Evolutionary conservation across 2,797 vertebrate genomes (phyloP).

Genomic region (Crenuchus spilurus): DNA sequence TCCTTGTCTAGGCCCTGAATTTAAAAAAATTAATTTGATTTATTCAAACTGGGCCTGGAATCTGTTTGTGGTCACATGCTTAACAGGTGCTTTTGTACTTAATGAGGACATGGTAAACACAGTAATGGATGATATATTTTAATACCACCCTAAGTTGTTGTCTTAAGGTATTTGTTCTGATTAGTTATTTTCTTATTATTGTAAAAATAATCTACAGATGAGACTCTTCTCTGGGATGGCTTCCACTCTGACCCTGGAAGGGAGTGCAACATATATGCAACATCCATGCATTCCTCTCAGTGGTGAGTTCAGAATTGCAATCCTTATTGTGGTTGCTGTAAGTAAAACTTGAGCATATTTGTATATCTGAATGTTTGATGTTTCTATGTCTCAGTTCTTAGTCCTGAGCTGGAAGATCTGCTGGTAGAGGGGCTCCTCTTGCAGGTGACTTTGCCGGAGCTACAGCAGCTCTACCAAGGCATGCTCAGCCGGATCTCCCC

Average conservation of each 20-base stretch:
- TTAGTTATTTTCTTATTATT: background rate
- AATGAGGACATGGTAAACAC: background rate
- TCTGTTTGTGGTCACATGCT: too few relatives aligned
- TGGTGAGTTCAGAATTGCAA: conserved; percentile 71
- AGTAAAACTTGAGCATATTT: background rate
- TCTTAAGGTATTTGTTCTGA: background rate
- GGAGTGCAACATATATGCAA: conserved; percentile 74
- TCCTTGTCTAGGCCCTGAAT: too few relatives aligned
- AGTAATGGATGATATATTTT: background rate
- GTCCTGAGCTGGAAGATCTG: conserved; percentile 88
- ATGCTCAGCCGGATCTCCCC: conserved; percentile 82
- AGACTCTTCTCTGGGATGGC: conserved; percentile 72
- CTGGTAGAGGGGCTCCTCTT: conserved; percentile 96
- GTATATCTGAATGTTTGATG: background rate
- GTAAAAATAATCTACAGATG: conserved; percentile 60
- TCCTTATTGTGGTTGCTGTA: background rate
- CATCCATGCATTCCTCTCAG: conserved; percentile 83
- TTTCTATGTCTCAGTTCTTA: conserved; percentile 73
- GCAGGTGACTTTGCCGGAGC: conserved; percentile 94
- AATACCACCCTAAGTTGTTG: background rate
- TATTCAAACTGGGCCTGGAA: too few relatives aligned
- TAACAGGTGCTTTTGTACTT: too few relatives aligned
- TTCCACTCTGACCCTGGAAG: conserved; percentile 79
- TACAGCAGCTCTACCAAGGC: conserved; percentile 90
- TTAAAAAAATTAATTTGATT: too few relatives aligned